Conservation (phyloP, 1,140 invertebrate species). For the Meteorus sp. region DNA sequence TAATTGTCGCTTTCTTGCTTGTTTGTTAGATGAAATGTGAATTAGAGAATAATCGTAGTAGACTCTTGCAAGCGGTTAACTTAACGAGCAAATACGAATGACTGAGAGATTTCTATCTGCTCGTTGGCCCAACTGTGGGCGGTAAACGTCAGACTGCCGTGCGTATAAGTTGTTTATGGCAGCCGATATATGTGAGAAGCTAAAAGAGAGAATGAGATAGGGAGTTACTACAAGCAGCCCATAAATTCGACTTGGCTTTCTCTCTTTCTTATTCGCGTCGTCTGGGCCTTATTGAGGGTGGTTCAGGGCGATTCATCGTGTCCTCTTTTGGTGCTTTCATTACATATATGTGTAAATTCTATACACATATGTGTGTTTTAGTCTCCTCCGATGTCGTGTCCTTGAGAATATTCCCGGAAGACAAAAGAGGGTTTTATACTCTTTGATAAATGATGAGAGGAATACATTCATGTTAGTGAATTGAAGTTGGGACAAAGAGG, state of each 20-base stretch:
- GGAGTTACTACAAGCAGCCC: conserved; percentile 15
- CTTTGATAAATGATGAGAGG: background rate
- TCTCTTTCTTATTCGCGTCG: background rate
- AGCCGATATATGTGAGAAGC: conserved; percentile 35
- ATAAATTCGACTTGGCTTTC: conserved; percentile 11
- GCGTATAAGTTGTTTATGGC: conserved; percentile 49
- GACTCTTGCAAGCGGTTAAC: conserved; percentile 34
- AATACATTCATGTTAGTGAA: no score
- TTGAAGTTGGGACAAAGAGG: no score
- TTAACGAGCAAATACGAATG: conserved; percentile 45
- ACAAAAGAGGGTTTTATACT: background rate
- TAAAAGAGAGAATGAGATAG: conserved; percentile 19
- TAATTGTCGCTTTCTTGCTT: no score
- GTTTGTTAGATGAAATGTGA: background rate
- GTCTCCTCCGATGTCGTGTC: background rate
- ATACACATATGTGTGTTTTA: background rate
- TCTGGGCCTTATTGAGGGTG: conserved; percentile 21
- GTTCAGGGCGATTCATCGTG: conserved; percentile 18
- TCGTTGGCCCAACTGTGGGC: conserved; percentile 37
- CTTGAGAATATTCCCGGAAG: conserved; percentile 1
- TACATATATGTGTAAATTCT: background rate
- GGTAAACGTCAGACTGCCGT: conserved; percentile 38
- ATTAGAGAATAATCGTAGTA: conserved; percentile 24
- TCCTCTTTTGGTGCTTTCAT: no score
- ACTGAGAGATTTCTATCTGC: conserved; percentile 47